A percentile compares a stretch with the other conserved stretches of the same genome.
Evolutionary conservation across 1,140 invertebrate species (phyloP).

Genomic region (Drosophila nigrodunni): DNA sequence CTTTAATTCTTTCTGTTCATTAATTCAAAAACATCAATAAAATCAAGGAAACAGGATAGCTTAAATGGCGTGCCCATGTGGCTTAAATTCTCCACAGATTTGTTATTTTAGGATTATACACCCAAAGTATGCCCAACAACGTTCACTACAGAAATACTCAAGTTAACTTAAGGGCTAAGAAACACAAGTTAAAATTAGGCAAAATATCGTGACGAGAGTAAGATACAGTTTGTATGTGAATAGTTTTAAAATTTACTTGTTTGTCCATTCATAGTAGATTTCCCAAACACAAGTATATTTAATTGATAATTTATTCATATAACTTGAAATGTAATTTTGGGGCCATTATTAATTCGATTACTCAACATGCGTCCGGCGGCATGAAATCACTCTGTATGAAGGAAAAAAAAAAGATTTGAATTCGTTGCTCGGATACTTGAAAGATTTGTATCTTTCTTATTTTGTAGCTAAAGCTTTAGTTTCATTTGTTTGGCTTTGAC

Average conservation of each 20-base stretch:
- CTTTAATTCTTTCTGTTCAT: no score
- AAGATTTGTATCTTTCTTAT: not conserved
- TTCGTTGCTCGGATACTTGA: not conserved
- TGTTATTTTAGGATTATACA: no score
- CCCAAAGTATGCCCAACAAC: not conserved
- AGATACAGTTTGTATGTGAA: constrained; percentile 36
- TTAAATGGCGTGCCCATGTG: no score
- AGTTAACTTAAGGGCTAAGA: constrained; percentile 1
- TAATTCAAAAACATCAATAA: no score
- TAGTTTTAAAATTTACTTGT: constrained; percentile 36
- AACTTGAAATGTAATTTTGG: constrained; percentile 68
- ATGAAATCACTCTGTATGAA: constrained; percentile 16
- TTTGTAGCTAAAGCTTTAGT: not conserved
- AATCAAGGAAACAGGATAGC: no score
- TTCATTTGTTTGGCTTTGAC: constrained; percentile 23
- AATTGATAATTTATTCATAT: constrained; percentile 77
- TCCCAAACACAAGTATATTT: constrained; percentile 13
- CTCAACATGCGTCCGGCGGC: constrained; percentile 55
- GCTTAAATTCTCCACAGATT: no score
- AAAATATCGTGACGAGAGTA: constrained; percentile 32
- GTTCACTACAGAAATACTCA: not conserved
- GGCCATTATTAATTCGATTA: constrained; percentile 77
- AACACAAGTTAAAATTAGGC: constrained; percentile 2
- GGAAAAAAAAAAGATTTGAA: not conserved
- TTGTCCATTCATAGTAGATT: constrained; percentile 36